Conservation (phyloP, 2,797 vertebrate genomes). For the Acanthornis magna region DNA sequence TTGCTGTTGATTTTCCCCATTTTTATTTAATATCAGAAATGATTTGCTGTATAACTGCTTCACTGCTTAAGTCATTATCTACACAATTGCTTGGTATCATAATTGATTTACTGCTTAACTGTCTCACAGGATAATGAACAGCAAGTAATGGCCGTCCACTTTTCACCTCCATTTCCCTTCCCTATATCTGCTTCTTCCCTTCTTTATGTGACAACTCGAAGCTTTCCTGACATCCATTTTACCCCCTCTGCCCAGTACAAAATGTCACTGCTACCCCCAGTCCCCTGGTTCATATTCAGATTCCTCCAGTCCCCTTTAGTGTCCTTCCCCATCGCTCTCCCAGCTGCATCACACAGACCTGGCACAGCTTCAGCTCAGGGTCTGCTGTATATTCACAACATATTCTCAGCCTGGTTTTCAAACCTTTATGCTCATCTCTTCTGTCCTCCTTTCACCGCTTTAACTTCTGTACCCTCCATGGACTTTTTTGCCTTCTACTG, state of each 20-base stretch:
- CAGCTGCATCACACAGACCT: not conserved
- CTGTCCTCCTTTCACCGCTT: not conserved
- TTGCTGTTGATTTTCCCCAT: constrained; percentile 52
- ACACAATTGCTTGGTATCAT: constrained; percentile 12
- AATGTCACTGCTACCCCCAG: not conserved
- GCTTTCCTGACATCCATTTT: not conserved
- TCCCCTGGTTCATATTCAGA: not conserved
- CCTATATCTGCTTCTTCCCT: not conserved
- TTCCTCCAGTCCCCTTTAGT: not conserved
- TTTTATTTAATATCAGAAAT: constrained; percentile 61
- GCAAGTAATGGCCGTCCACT: not conserved
- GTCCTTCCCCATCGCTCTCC: not conserved
- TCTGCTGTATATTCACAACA: fast-evolving
- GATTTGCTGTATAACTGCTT: constrained; percentile 24
- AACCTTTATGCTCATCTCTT: not conserved
- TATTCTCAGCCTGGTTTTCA: not conserved
- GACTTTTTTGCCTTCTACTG: not conserved
- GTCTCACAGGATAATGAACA: constrained; percentile 6
- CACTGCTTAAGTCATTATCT: constrained; percentile 61
- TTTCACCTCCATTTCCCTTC: not conserved
- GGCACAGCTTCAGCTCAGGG: not conserved
- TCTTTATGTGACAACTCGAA: not conserved
- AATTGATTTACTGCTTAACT: constrained; percentile 43
- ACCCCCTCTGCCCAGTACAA: not conserved
- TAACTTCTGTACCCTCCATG: not conserved